Percentiles rank a stretch among this genome's conserved stretches.
Evolutionary conservation across 2,888 invertebrate genomes (phyloP).

Genomic region (Mesoligia furuncula): DNA sequence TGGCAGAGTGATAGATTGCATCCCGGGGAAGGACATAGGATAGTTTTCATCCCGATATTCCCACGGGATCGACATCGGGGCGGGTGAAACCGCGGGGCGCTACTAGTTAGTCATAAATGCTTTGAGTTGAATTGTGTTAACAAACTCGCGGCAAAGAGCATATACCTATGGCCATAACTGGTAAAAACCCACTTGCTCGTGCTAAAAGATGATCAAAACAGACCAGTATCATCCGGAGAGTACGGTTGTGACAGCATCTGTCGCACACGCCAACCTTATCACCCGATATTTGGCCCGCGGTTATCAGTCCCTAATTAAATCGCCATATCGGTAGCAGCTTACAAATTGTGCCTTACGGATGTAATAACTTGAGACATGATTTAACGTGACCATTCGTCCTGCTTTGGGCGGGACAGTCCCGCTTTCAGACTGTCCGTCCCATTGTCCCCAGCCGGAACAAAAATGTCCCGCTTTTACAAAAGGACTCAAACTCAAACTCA

Average conservation of each 20-base stretch:
- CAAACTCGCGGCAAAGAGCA: background rate
- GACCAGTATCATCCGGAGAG: background rate
- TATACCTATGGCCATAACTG: background rate
- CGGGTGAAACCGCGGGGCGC: no score
- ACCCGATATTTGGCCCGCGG: constrained; percentile 41
- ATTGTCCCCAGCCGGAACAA: no score
- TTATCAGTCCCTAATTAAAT: constrained; percentile 53
- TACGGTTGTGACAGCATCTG: constrained; percentile 12
- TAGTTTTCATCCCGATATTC: no score
- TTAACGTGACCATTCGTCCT: no score
- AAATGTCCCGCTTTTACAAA: no score
- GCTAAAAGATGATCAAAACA: constrained; percentile 1
- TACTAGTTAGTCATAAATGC: no score
- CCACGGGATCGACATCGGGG: no score
- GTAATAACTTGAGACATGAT: constrained; percentile 1
- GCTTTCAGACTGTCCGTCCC: no score
- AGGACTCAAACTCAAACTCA: no score
- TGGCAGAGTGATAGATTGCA: no score
- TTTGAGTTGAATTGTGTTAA: background rate
- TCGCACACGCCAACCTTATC: constrained; percentile 55
- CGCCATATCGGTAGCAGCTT: constrained; percentile 19
- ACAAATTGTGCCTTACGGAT: constrained; percentile 32
- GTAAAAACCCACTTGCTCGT: background rate
- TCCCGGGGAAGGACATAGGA: no score
- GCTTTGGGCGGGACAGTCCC: no score